Base-by-base conservation (phyloP, 2,888 invertebrate genomes). In the Drosophila koepferae region DNA sequence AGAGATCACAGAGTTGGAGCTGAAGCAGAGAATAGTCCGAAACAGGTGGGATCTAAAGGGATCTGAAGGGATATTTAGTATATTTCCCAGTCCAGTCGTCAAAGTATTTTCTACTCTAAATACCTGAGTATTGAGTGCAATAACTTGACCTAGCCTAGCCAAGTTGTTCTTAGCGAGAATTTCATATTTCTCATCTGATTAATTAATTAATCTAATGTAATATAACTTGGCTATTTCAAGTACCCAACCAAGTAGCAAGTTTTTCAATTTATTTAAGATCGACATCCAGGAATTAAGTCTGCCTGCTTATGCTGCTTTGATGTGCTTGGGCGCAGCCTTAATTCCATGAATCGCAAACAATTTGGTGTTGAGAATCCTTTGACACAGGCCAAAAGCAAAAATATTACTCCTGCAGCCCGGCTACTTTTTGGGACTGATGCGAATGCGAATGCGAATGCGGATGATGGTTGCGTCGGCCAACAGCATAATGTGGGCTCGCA, bases 401-500 rank as follows among this genome's bases (percentile, higher is more conserved):
- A 36, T 23, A 55, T 55, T 41, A 41, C 8, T 7, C 20, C 16
- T 16, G 41, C 62, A 40, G 46, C n/a, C 62, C 16, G 53, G 12
- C 41, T 40, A 10, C 9, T 36, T 16, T 59, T 20, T 18, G 18
- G 18, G 60, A 6, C 20, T 41, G 55, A 40, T 34, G 34, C 34
- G 34, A 2, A 34, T 34, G 31, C 31, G 31, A 2, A 31, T 31
- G 34, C 9, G 38, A 6, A 40, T 40, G 65, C 72, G 55, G 60
- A 36, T 51, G 75, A 41, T 51, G 75, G 70, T 38, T 65, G 44
- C 9, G 74, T 55, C 49, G 68, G 62, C 53, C 34, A 28, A 49
- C 14, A 60, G 48, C 44, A n/a, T 66, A 66, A 77, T 79, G 62
- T 63, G 74, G 64, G 59, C 55, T 51, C 40, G 43, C 60, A 53